Percentiles rank a stretch among this genome's conserved stretches.
phyloP scores from a whole-genome alignment of 53 echinoderm and acorn worm genomes.

The Glandiceps talaboti region DNA sequence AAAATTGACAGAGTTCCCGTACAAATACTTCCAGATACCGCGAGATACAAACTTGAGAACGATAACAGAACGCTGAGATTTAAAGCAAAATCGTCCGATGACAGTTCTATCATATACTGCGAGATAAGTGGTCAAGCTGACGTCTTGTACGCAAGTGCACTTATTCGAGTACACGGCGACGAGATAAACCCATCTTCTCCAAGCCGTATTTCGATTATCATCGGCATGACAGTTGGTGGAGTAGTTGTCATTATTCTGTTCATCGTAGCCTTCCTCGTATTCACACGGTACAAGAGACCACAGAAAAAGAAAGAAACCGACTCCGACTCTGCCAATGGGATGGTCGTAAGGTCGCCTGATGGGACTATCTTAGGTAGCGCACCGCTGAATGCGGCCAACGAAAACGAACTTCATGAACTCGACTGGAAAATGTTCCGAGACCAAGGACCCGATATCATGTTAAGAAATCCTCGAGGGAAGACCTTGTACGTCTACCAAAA shows the following conservation, averaged over 20 bases:
- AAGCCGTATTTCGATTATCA: background rate
- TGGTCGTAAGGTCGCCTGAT: background rate
- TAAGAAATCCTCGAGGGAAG: background rate
- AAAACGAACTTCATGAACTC: background rate
- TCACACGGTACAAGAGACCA: background rate
- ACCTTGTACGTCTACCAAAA: background rate
- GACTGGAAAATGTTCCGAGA: background rate
- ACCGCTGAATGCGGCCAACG: background rate
- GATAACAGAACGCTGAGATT: background rate
- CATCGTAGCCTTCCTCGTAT: background rate
- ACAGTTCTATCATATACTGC: background rate
- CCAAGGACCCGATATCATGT: background rate
- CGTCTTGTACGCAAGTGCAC: background rate
- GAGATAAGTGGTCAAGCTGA: background rate
- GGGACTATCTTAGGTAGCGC: background rate
- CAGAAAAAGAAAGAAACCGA: no score
- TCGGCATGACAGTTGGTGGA: background rate
- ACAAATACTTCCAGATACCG: background rate
- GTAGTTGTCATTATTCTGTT: background rate
- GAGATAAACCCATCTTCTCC: background rate
- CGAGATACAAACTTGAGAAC: background rate
- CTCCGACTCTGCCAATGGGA: background rate
- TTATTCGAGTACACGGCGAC: background rate
- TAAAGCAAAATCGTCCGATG: background rate
- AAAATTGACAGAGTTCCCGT: background rate